Percentiles rank a stretch among this genome's conserved stretches.
phyloP scores from a whole-genome alignment of 2,888 invertebrate species.

The Scaptodrosophila latifasciaeformis region DNA sequence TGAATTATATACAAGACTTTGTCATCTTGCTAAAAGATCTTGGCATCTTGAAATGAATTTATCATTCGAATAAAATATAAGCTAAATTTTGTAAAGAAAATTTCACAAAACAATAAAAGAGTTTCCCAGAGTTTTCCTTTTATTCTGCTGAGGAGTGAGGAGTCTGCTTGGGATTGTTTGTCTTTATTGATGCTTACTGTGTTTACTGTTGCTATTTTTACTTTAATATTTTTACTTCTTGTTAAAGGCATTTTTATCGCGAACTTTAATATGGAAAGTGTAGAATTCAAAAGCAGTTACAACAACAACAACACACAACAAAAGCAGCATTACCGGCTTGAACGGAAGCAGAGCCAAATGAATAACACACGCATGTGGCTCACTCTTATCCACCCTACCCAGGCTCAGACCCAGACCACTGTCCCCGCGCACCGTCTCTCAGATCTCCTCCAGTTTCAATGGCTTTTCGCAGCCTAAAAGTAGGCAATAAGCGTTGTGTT shows the following conservation, averaged over 20 bases:
- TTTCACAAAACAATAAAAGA: too few species aligned
- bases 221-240: background rate
- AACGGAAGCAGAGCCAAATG: constrained; percentile 56
- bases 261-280: constrained; percentile 33
- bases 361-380: constrained; percentile 33
- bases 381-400: background rate
- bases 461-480: constrained; percentile 40
- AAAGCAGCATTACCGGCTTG: constrained; percentile 34
- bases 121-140: too few species aligned
- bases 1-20: too few species aligned
- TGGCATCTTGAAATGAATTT: too few species aligned
- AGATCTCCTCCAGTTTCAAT: constrained; percentile 22
- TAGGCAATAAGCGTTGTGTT: constrained; percentile 68
- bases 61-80: too few species aligned
- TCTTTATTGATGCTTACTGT: too few species aligned
- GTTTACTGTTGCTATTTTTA: too few species aligned
- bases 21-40: too few species aligned
- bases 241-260: constrained; percentile 22
- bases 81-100: too few species aligned
- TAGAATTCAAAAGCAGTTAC: constrained; percentile 13
- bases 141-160: too few species aligned
- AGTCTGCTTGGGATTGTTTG: too few species aligned
- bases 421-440: constrained; percentile 2
- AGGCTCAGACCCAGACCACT: background rate
- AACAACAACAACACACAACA: constrained; percentile 9